phyloP scores from a whole-genome alignment of 2,113 vertebrate genomes.

The Numida meleagris region DNA sequence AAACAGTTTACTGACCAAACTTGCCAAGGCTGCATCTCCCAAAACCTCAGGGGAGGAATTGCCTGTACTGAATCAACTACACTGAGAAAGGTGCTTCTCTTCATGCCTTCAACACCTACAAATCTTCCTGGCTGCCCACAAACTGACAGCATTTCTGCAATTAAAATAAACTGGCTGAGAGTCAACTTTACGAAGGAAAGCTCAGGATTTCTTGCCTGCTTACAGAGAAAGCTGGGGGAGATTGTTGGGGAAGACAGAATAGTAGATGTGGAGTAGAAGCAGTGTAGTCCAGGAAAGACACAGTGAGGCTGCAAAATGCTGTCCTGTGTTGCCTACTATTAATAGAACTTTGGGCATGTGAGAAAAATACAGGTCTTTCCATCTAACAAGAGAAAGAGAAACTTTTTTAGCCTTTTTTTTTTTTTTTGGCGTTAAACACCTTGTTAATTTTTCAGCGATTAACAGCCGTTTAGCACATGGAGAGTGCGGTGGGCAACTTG shows the following conservation, averaged over 20 bases:
- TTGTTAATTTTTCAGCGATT: slow-evolving; percentile 81
- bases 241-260: background rate
- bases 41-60: background rate
- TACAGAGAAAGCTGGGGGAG: background rate
- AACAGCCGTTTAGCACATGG: slow-evolving; percentile 75
- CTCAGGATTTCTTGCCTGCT: background rate
- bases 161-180: slow-evolving; percentile 33
- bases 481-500: slow-evolving; percentile 35
- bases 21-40: slow-evolving; percentile 20
- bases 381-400: background rate
- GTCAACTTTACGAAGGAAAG: slow-evolving; percentile 6
- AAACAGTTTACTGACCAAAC: slow-evolving; percentile 36
- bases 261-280: background rate
- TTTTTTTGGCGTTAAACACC: slow-evolving; percentile 60
- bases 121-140: slow-evolving; percentile 33
- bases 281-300: background rate
- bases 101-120: slow-evolving; percentile 16
- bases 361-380: slow-evolving; percentile 46
- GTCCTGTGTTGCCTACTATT: background rate
- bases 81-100: slow-evolving; percentile 47
- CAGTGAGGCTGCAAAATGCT: background rate
- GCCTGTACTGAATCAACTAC: background rate
- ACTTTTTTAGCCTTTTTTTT: background rate
- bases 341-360: background rate
- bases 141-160: background rate